Percentiles rank a stretch among this genome's conserved stretches.
Evolutionary conservation across 1,140 invertebrate genomes (phyloP).

Genomic region (Penaeus vannamei): DNA sequence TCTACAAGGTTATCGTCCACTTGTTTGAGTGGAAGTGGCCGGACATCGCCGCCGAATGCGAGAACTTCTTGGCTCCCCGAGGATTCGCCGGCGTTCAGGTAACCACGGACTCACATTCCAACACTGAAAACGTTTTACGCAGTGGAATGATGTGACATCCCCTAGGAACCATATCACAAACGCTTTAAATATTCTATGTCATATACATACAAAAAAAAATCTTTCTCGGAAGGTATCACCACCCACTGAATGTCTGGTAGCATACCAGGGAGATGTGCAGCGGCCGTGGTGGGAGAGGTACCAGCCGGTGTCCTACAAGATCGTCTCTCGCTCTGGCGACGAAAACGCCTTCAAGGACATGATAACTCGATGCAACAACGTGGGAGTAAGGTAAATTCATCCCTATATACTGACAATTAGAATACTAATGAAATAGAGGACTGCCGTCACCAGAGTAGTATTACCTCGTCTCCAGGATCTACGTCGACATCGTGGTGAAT

Average conservation of each 20-base stretch:
- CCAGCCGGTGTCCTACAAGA: constrained; percentile 89
- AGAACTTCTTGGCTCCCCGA: constrained; percentile 82
- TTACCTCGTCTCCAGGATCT: constrained; percentile 49
- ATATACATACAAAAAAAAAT: no score
- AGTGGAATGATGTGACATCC: no score
- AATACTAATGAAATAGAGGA: no score
- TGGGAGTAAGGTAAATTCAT: constrained; percentile 73
- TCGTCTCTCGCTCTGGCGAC: constrained; percentile 84
- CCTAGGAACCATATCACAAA: no score
- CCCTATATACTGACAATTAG: no score
- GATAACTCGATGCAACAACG: constrained; percentile 77
- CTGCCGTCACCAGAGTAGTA: neutral
- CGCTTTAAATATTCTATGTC: no score
- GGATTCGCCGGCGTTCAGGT: constrained; percentile 85
- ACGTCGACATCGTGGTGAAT: constrained; percentile 66
- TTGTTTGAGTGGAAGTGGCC: constrained; percentile 88
- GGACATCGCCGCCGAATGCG: constrained; percentile 89
- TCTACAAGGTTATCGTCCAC: constrained; percentile 80
- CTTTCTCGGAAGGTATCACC: constrained; percentile 59
- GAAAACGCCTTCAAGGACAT: constrained; percentile 81
- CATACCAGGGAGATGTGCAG: constrained; percentile 35
- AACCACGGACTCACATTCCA: neutral
- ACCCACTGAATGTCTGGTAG: constrained; percentile 48
- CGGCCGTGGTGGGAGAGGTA: constrained; percentile 88
- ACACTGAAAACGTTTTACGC: no score